A percentile compares a stretch with the other conserved stretches of the same genome.
phyloP scores from a whole-genome alignment of 1,140 invertebrate genomes.

The Nasonia giraulti region DNA sequence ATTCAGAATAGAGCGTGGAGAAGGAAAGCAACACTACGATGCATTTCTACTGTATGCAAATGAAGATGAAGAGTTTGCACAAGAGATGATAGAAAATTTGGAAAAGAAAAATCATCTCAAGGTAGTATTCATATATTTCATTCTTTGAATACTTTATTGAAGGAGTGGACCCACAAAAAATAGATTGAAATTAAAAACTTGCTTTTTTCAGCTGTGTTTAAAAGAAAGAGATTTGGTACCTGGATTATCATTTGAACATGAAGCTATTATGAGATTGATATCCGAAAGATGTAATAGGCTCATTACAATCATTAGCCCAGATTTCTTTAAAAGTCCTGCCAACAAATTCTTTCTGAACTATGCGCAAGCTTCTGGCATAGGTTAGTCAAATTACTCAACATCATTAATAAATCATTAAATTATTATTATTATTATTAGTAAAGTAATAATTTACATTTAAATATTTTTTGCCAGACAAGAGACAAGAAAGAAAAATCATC shows the following conservation, averaged over 20 bases:
- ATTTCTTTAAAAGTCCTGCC: constrained; percentile 80
- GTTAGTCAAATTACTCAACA: constrained; percentile 68
- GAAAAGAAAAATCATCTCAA: constrained; percentile 78
- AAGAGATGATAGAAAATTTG: constrained; percentile 77
- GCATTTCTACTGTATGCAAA: constrained; percentile 84
- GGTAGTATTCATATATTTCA: constrained; percentile 65
- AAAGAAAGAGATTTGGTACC: constrained; percentile 81
- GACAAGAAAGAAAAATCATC: constrained; percentile 78
- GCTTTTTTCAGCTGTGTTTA: constrained; percentile 77
- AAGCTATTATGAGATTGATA: constrained; percentile 83
- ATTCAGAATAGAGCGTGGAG: constrained; percentile 70
- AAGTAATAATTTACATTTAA: constrained; percentile 44
- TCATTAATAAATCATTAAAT: no score
- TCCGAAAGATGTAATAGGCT: constrained; percentile 82
- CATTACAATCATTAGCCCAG: constrained; percentile 82
- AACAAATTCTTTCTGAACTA: constrained; percentile 84
- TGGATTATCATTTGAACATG: constrained; percentile 80
- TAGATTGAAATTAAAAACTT: constrained; percentile 41
- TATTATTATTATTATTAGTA: background rate
- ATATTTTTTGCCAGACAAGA: constrained; percentile 71
- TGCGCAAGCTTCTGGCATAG: constrained; percentile 83
- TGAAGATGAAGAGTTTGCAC: constrained; percentile 79
- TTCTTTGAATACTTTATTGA: background rate
- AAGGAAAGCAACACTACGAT: constrained; percentile 78
- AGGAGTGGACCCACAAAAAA: no score